phyloP scores from a whole-genome alignment of 2,888 invertebrate genomes.

The Erebia epiphron region DNA sequence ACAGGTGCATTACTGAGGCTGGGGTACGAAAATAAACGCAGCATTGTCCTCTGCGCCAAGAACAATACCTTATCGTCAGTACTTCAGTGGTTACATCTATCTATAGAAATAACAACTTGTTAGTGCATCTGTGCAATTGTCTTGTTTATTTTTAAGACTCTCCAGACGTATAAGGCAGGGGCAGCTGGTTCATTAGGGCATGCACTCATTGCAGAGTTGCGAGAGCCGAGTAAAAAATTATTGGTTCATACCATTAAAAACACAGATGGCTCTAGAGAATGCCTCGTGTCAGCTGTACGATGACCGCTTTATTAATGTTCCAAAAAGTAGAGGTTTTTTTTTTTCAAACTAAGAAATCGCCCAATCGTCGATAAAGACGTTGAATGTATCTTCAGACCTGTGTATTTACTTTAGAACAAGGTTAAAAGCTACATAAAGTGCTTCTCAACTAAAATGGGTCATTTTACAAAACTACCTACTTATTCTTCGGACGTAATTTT shows the following conservation, averaged over 20 bases:
- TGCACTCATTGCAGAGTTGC: constrained; percentile 32
- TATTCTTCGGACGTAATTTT: too few relatives aligned
- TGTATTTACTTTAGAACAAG: not conserved
- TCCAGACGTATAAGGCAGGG: constrained; percentile 54
- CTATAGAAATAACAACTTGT: constrained; percentile 45
- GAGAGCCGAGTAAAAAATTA: constrained; percentile 11
- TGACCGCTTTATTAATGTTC: not conserved
- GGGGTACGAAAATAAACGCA: constrained; percentile 35
- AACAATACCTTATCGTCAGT: constrained; percentile 56
- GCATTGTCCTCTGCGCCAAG: constrained; percentile 41
- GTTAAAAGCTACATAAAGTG: not conserved
- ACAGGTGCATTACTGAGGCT: constrained; percentile 21
- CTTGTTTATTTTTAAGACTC: constrained; percentile 71
- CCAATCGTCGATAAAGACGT: not conserved
- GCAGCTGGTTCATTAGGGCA: constrained; percentile 43
- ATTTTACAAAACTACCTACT: too few relatives aligned
- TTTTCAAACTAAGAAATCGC: not conserved
- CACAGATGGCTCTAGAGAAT: not conserved
- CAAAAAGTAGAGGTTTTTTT: not conserved
- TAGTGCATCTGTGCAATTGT: constrained; percentile 67
- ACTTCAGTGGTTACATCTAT: constrained; percentile 49
- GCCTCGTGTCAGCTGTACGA: constrained; percentile 10
- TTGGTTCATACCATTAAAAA: constrained; percentile 12
- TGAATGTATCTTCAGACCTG: not conserved
- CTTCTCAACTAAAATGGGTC: too few relatives aligned